Evolutionary conservation across 1,140 invertebrate species (phyloP), one percentile per base, ranked within the genome.

Genomic region (Macrobrachium rosenbergii): DNA sequence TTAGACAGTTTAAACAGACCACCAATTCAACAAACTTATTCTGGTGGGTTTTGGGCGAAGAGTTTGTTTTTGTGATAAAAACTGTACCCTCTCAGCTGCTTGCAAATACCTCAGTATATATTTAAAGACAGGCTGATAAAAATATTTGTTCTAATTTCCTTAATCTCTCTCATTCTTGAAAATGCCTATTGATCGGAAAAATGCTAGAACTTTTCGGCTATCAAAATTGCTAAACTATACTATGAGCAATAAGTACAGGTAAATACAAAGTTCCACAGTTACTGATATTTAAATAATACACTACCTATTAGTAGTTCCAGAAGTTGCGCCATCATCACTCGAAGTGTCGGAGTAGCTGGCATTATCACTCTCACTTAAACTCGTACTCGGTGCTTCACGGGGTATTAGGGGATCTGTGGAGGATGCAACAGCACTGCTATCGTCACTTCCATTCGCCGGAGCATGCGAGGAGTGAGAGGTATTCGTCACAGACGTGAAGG

Each of bases 241-340:
- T 45, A 28, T 75, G n/a, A 73, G 21, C 28, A 73, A 23, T 62
- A 58, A 43, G 6, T 23, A 80, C 58, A n/a, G 52, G 60, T 62
- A n/a, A 0, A 62, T 37, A 12, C n/a, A 37, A 45, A 37, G 14
- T 82, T 17, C 28, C 14, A 77, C 43, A n/a, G 52, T 73, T 0
- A 28, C n/a, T 17, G 14, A 73, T 7, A 43, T 10, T 23, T 14
- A n/a, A 37, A 43, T 37, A 64, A 12, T 69, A 67, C 12, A 8
- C 45, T 64, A 67, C 62, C 62, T 43, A 37, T 45, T 82, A 14
- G 23, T n/a, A 67, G 12, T 75, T 37, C n/a, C 17, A 60, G 75
- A 23, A 52, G 45, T 67, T 59, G 81, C 60, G 21, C 23, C 63
- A 52, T 85, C 83, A 21, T 77, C 62, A 85, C 63, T 64, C 28